A percentile compares a stretch with the other conserved stretches of the same genome.
These are phyloP conservation scores for Lepeophtheirus salmonis DNA, from an alignment of 1,140 invertebrate species.

Conservation along the genomic window DNA sequence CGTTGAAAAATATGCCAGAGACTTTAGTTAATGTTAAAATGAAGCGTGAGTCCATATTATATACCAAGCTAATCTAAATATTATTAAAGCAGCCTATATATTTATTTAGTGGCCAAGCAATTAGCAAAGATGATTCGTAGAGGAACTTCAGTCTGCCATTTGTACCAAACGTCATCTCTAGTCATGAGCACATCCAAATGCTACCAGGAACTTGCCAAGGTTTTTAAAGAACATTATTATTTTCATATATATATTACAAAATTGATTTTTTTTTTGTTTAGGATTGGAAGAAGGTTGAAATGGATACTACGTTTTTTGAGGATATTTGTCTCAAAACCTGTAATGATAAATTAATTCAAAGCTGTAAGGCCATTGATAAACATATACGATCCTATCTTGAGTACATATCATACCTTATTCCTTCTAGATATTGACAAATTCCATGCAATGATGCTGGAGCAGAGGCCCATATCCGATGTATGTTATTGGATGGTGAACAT, in stretches of 20 bases:
- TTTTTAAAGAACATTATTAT: slow-evolving; percentile 25
- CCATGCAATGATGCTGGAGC: not conserved
- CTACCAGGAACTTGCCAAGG: slow-evolving; percentile 37
- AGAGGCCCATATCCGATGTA: not conserved
- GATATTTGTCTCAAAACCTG: not conserved
- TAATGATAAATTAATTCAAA: slow-evolving; percentile 29
- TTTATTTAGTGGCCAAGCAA: slow-evolving; percentile 28
- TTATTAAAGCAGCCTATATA: not conserved
- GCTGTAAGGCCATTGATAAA: slow-evolving; percentile 25
- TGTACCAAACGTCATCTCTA: slow-evolving; percentile 38
- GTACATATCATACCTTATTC: no score
- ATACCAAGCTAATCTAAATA: not conserved
- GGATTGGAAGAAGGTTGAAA: slow-evolving; percentile 28
- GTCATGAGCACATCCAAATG: slow-evolving; percentile 37
- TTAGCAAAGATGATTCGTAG: slow-evolving; percentile 37
- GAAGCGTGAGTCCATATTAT: slow-evolving; percentile 26
- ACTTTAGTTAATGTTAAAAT: slow-evolving; percentile 34
- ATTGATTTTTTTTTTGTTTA: slow-evolving; percentile 8
- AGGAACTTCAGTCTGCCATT: slow-evolving; percentile 40
- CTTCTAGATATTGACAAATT: not conserved
- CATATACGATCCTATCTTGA: not conserved
- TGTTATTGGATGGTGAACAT: not conserved
- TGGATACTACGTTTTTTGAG: slow-evolving; percentile 27
- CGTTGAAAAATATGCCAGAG: slow-evolving; percentile 33
- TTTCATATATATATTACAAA: not conserved